Evolutionary conservation across 2,888 invertebrate species (phyloP), one percentile per base, ranked within the genome.

Genomic region (Ceraclea dissimilis): DNA sequence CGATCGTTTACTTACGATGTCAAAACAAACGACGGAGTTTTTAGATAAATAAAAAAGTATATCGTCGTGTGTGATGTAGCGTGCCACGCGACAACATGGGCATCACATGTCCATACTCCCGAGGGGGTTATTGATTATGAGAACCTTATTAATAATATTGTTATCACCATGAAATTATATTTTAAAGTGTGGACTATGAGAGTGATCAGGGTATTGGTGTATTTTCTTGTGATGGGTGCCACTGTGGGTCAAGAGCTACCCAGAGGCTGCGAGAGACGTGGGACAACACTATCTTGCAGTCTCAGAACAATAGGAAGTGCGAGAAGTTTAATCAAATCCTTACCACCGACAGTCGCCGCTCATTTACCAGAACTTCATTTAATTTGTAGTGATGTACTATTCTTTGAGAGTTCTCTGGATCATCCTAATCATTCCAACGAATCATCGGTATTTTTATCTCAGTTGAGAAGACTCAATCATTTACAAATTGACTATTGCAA

Each of bases 401-500:
- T 86, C 72, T 85, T 84, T 67, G 87, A 87, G 70, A 86, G 85
- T 67, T 83, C 83, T 51, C 70, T 86, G 59, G 80, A 80, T 59
- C 39, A 49, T 17, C 18, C 54, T 2, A 75, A 80, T 59, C 75
- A 75, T 33, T 68, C 71, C 44, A 71, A 75, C 55, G 70, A 75
- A 65, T 53, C 74, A 54, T 72, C 70, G 21, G 68, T 70, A 47
- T 84, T 84, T 69, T 73, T 83, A 60, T 74, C 77, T 33, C 76
- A 77, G 61, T 73, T 88, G 60, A 70, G 84, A 77, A 71, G 83
- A 77, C 68, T 90, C 79, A 72, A 86, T 79, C 77, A 83, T 79
- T 68, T 83, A 74, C 65, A 81, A 74, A 78, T 90, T 63, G 87
- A 87, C 65, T 83, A 82, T 69, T 90, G 89, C 71, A 89, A 88